These are phyloP conservation scores for Lanius collurio DNA, from an alignment of 2,113 vertebrate species.

Conservation along the genomic window DNA sequence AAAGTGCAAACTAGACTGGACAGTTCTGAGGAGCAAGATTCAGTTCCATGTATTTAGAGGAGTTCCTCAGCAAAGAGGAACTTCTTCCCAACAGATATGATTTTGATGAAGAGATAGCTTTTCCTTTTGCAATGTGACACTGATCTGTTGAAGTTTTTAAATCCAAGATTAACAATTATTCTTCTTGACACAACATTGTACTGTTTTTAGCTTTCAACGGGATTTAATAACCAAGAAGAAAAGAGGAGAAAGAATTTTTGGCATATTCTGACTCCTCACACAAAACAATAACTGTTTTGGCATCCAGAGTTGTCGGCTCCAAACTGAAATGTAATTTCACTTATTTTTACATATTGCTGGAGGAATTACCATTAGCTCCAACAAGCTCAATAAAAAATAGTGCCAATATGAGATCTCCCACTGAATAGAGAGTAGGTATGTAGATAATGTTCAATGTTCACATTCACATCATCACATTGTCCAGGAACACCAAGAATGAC, in stretches of 20 bases:
- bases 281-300: constrained; percentile 30
- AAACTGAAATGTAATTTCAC: not conserved
- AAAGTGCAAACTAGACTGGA: not conserved
- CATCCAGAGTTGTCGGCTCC: not conserved
- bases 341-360: constrained; percentile 12
- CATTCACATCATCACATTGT: not conserved
- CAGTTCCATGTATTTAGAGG: not conserved
- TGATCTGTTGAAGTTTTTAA: constrained; percentile 6
- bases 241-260: not conserved
- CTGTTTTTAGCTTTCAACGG: not conserved
- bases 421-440: not conserved
- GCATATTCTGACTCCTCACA: not conserved
- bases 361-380: not conserved
- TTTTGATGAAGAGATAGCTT: not conserved
- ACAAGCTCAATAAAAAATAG: not conserved
- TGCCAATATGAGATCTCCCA: not conserved
- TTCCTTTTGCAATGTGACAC: not conserved
- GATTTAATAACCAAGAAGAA: constrained; percentile 25
- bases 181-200: not conserved
- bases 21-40: not conserved
- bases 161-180: not conserved
- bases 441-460: not conserved
- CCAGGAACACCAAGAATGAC: not conserved
- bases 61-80: not conserved
- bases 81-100: not conserved